Evolutionary conservation across 2,113 vertebrate genomes (phyloP), one percentile per base, ranked within the genome.

Genomic region (Aleadryas rufinucha): DNA sequence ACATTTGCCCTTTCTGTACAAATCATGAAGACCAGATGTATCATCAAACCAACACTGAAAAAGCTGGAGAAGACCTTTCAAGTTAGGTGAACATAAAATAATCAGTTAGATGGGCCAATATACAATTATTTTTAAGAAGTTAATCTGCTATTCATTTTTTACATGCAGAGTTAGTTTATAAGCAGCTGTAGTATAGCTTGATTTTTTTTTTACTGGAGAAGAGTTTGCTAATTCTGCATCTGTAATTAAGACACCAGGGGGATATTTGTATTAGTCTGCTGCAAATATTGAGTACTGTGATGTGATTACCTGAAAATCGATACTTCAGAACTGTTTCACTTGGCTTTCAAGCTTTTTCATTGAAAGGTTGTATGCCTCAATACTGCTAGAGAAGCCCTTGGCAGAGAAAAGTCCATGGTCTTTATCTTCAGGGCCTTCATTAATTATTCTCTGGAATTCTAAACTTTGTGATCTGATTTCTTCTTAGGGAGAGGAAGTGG

Each of bases 231-330:
- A 81, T 94, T 95, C 69, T 89, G 45, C 27, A 50, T 80, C 33
- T 81, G 20, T 93, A 94, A 93, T 89, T 94, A 84, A 75, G 81
- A 82, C 74, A 91, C 57, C 5, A 30, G 60, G 47, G 71, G 37
- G 44, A 18, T 77, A 54, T 84, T 96, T 66, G 24, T 68, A 54
- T 95, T 71, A 68, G 53, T 68, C 69, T 85, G 74, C 65, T 79
- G 61, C 70, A 81, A 44, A n/a, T 93, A 91, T 79, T 60, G 70
- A 94, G 49, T 80, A 64, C 75, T 59, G 45, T 64, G 82, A 45
- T 89, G 78, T 90, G 70, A 76, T 87, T 93, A 88, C 68, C 61
- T 88, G 70, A 79, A 91, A 89, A 91, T 97, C 93, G 56, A 60
- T 95, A 31, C 37, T 87, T 94, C 39, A 82, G 77, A 71, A 93